Evolutionary conservation across 2,113 vertebrate species (phyloP).

Genomic region (Empidonax traillii): DNA sequence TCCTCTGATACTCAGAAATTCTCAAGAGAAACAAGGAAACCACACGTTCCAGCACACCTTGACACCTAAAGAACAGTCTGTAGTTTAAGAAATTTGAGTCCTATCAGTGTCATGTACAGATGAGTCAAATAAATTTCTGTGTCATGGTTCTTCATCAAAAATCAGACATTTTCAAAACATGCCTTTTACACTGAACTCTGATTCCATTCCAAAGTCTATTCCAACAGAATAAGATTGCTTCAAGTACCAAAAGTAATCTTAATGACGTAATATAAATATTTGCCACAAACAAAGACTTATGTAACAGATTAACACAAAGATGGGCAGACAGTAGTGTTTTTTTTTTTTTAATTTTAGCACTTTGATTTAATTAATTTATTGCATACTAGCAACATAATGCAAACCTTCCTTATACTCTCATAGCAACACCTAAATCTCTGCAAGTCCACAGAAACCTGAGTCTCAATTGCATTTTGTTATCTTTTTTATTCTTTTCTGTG

Average conservation of each 20-base stretch:
- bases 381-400: background rate
- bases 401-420: background rate
- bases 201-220: background rate
- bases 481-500: background rate
- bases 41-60: background rate
- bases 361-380: background rate
- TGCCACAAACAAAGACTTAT: background rate
- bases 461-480: background rate
- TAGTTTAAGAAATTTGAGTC: background rate
- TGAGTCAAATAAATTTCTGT: background rate
- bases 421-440: background rate
- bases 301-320: background rate
- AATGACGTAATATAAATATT: background rate
- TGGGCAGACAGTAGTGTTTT: background rate
- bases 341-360: background rate
- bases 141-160: background rate
- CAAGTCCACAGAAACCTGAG: background rate
- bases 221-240: background rate
- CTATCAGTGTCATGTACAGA: background rate
- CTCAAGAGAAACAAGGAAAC: background rate
- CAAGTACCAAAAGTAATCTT: background rate
- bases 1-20: background rate
- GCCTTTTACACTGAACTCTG: background rate
- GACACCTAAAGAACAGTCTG: background rate
- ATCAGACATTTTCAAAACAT: background rate